Evolutionary conservation across 2,797 vertebrate species (phyloP), one percentile per base, ranked within the genome.

Genomic region (Dallia pectoralis): DNA sequence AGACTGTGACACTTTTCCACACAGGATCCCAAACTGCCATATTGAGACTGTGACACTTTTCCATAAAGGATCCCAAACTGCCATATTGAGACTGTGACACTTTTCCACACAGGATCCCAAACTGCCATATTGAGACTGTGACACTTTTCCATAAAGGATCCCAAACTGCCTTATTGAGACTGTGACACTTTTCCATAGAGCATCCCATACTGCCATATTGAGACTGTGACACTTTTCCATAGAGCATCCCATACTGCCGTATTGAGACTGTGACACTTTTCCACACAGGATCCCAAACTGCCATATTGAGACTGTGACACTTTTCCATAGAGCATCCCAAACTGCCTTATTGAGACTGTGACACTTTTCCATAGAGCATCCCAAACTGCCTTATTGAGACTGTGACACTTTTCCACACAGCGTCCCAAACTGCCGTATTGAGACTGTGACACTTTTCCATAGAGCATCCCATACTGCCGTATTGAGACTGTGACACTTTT

Each of bases 101-200:
- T 85, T 47, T 33, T 68, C 81, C 68, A 30, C 77, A 69, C 36
- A 91, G 89, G 92, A 92, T 79, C 85, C 87, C 70, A 92, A 89
- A 63, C 25, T 19, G 44, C 16, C 33, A 49, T n/a, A 67, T 40
- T 59, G 12, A 70, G 51, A 12, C 48, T 82, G 73, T 79, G 59
- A 64, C 47, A 61, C 27, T 85, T 47, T 33, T 68, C 81, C 68
- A 30, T 78, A 69, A 33, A 91, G 89, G 92, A 92, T 79, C 85
- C 87, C 70, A 92, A 89, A 63, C 25, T 19, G 44, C 16, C 33
- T 29, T n/a, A 67, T 40, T 59, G 12, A 70, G 51, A 12, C 48
- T 82, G 73, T 79, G 59, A 64, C 47, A 61, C 27, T 85, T 47
- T 33, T 68, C 81, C 68, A 30, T 78, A 69, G 33, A 91, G 89